Evolutionary conservation across 2,888 invertebrate species (phyloP).

Genomic region (Acanthosepion esculentum): DNA sequence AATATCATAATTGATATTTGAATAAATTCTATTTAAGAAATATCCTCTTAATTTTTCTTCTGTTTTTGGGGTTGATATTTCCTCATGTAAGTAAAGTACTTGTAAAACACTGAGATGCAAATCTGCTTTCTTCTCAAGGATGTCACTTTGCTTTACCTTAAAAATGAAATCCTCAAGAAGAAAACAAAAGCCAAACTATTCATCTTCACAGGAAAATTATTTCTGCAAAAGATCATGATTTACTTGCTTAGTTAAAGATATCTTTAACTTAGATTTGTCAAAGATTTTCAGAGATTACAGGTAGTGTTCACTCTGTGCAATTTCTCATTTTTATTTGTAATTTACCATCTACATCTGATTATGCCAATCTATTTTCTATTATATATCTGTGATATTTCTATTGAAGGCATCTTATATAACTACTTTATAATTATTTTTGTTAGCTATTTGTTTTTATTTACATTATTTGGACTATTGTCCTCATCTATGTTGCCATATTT

Average conservation of each 20-base stretch:
- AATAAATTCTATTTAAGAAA: no score
- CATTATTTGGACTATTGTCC: no score
- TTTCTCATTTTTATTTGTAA: neutral
- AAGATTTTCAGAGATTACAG: neutral
- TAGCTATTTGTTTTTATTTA: no score
- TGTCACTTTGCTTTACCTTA: no score
- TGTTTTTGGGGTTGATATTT: no score
- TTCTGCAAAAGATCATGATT: neutral
- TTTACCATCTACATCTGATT: neutral
- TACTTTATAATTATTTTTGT: neutral
- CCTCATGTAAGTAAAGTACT: no score
- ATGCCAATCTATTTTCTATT: neutral
- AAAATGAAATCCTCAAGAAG: no score
- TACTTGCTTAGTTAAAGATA: neutral
- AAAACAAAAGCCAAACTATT: neutral
- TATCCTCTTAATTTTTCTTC: no score
- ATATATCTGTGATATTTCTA: neutral
- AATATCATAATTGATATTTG: no score
- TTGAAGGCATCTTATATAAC: neutral
- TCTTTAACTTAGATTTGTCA: neutral
- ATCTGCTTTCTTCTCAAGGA: no score
- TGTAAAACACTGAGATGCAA: no score
- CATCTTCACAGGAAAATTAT: neutral
- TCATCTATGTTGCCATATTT: no score
- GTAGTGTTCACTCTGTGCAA: neutral